Conservation (phyloP, 2,888 invertebrate species). For the Allygus modestus region DNA sequence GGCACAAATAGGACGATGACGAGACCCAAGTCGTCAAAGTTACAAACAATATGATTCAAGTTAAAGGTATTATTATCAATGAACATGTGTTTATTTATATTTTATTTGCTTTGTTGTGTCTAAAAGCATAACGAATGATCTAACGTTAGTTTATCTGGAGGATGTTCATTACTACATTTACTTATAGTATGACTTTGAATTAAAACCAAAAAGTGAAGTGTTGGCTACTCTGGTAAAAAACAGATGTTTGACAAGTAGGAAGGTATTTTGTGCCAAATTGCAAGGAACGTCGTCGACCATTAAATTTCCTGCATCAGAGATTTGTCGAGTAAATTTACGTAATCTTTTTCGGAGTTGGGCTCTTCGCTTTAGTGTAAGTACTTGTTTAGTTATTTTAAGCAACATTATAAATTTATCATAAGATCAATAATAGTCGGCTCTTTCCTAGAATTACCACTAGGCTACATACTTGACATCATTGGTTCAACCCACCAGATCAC, state of each 20-base stretch:
- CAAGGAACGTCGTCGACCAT: conserved; percentile 55
- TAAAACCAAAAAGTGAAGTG: background rate
- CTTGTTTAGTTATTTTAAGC: background rate
- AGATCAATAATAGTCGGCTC: background rate
- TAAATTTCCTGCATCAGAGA: conserved; percentile 22
- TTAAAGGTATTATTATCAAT: too few relatives aligned
- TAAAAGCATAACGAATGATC: too few relatives aligned
- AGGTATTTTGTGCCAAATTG: conserved; percentile 56
- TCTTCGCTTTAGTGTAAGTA: conserved; percentile 19
- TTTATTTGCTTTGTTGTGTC: too few relatives aligned
- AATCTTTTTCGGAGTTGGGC: conserved; percentile 24
- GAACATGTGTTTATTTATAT: too few relatives aligned
- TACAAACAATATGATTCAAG: too few relatives aligned
- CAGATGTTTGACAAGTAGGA: conserved; percentile 52
- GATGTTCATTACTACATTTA: too few relatives aligned
- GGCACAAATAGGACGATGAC: too few relatives aligned
- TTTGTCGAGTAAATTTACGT: conserved; percentile 41
- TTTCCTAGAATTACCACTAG: background rate
- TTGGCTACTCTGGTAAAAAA: conserved; percentile 41
- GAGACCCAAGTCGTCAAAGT: too few relatives aligned
- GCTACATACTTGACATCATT: conserved; percentile 27
- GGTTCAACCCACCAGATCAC: conserved; percentile 50
- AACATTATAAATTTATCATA: background rate
- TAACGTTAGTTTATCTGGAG: too few relatives aligned
- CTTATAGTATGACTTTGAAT: too few relatives aligned